Evolutionary conservation across 2,888 invertebrate genomes (phyloP).

Genomic region (Zygogramma bicolorata): DNA sequence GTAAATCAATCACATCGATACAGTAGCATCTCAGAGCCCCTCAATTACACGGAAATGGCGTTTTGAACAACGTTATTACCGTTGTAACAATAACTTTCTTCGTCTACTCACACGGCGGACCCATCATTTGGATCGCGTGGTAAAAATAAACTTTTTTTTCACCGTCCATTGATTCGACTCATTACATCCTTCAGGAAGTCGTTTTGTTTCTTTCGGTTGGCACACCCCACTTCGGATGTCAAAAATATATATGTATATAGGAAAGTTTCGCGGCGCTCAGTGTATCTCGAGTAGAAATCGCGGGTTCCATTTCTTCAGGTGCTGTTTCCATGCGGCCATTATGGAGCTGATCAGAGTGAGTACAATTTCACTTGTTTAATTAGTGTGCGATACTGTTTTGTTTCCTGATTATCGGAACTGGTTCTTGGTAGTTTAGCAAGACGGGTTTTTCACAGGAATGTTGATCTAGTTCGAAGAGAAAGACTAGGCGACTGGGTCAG

Average conservation of each 20-base stretch:
- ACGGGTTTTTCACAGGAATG: background rate
- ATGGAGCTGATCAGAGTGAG: constrained; percentile 32
- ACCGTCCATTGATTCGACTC: constrained; percentile 12
- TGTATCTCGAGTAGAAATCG: constrained; percentile 15
- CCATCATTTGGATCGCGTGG: constrained; percentile 18
- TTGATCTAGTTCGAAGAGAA: background rate
- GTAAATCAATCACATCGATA: background rate
- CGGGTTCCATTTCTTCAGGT: constrained; percentile 15
- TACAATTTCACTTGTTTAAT: constrained; percentile 22
- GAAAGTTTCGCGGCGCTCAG: background rate
- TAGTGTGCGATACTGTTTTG: background rate
- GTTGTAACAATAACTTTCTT: constrained; percentile 10
- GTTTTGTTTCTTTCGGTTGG: background rate
- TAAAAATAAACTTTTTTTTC: constrained; percentile 10
- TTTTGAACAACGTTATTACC: background rate
- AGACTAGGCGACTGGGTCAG: background rate
- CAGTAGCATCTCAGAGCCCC: background rate
- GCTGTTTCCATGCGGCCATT: background rate
- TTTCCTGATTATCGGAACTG: background rate
- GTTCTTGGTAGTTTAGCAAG: background rate
- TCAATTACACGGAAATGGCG: background rate
- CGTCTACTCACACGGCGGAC: background rate
- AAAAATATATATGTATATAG: constrained; percentile 22
- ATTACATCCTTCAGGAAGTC: constrained; percentile 23
- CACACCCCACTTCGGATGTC: constrained; percentile 17